Percentiles rank a stretch among this genome's conserved stretches.
phyloP scores from a whole-genome alignment of 1,140 invertebrate genomes.

The Hormaphis cornu region DNA sequence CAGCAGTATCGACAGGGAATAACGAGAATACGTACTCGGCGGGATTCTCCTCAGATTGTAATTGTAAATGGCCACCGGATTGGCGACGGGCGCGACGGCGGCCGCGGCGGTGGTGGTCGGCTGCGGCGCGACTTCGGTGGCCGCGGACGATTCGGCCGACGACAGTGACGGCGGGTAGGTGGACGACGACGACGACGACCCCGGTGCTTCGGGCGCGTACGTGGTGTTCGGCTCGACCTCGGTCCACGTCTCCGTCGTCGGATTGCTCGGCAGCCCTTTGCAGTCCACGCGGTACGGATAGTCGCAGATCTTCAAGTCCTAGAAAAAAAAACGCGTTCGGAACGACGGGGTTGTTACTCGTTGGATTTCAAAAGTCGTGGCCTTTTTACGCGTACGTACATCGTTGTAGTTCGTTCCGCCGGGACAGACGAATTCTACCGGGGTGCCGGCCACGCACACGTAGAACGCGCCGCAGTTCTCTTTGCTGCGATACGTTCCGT shows the following conservation, averaged over 20 bases:
- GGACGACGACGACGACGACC: background rate
- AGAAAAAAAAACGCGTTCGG: too few species aligned
- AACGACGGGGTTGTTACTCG: background rate
- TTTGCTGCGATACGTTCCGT: conserved; percentile 51
- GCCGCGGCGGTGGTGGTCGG: background rate
- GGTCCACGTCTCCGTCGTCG: conserved; percentile 34
- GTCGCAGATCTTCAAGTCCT: conserved; percentile 52
- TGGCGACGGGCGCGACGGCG: background rate
- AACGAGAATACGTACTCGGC: conserved; percentile 15
- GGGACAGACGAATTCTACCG: conserved; percentile 54
- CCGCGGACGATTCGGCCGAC: conserved; percentile 20
- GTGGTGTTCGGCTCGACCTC: conserved; percentile 13
- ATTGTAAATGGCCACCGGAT: conserved; percentile 27
- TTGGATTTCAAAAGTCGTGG: background rate
- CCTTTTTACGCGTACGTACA: too few species aligned
- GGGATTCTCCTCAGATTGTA: conserved; percentile 28
- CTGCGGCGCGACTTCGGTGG: background rate
- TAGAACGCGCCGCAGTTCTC: conserved; percentile 57
- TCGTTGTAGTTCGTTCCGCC: conserved; percentile 53
- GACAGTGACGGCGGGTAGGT: conserved; percentile 11
- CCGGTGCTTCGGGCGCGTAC: background rate
- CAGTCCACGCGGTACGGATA: conserved; percentile 51
- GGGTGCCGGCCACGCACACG: conserved; percentile 49
- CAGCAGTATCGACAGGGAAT: too few species aligned
- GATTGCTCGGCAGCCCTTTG: conserved; percentile 42